These are phyloP conservation scores for Phortica magna DNA, from an alignment of 2,888 invertebrate genomes.

Conservation along the genomic window DNA sequence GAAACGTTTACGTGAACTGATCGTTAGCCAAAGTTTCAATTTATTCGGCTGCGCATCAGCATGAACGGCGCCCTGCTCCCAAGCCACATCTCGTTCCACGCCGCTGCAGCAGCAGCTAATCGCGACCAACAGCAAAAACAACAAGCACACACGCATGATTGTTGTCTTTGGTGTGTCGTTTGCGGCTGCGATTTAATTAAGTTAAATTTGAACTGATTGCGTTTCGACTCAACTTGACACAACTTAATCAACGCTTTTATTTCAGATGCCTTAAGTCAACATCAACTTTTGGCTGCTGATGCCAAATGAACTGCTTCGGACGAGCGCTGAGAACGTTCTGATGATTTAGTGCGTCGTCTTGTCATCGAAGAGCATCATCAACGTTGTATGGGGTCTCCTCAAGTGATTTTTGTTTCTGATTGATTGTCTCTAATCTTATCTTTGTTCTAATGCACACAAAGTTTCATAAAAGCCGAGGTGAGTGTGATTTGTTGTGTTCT, in stretches of 20 bases:
- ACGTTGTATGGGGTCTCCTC: neutral
- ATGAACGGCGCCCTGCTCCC: slow-evolving; percentile 24
- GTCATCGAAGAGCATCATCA: neutral
- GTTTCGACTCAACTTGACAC: neutral
- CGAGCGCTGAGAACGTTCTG: slow-evolving; percentile 24
- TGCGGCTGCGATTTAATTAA: slow-evolving; percentile 6
- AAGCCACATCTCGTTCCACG: neutral
- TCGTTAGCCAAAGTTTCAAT: slow-evolving; percentile 72
- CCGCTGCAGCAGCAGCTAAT: neutral
- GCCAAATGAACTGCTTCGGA: neutral
- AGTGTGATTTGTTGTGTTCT: no score
- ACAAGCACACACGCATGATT: neutral
- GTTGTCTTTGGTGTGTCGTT: slow-evolving; percentile 6
- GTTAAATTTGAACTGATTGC: slow-evolving; percentile 18
- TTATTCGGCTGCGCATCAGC: slow-evolving; percentile 38
- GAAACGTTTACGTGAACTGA: slow-evolving; percentile 74
- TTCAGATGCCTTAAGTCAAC: neutral
- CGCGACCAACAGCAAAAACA: slow-evolving; percentile 1
- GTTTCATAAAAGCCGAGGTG: neutral
- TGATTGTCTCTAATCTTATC: slow-evolving; percentile 1
- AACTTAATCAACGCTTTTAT: neutral
- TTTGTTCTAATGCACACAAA: neutral
- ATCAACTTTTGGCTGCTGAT: neutral
- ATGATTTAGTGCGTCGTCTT: neutral
- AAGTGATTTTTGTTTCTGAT: neutral